A percentile compares a stretch with the other conserved stretches of the same genome.
Evolutionary conservation across 2,888 invertebrate genomes (phyloP).

Genomic region (Athrips mouffetella): DNA sequence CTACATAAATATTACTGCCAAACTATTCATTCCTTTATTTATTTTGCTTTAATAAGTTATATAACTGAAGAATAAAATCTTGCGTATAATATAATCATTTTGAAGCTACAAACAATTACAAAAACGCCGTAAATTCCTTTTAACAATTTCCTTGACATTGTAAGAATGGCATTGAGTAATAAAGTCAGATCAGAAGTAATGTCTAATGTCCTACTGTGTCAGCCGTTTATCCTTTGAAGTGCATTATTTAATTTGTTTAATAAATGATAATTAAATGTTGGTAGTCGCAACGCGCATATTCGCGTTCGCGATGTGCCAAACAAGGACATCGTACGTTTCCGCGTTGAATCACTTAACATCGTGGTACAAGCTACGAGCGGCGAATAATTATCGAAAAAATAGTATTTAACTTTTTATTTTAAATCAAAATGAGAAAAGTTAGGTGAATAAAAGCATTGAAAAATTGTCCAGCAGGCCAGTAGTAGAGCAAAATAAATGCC

Average conservation of each 20-base stretch:
- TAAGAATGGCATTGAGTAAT: not conserved
- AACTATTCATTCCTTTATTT: too few species aligned
- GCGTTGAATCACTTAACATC: slow-evolving; percentile 59
- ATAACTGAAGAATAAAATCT: not conserved
- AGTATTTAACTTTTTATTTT: too few species aligned
- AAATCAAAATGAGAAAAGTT: too few species aligned
- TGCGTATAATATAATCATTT: not conserved
- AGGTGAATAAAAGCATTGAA: too few species aligned
- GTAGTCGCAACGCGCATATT: slow-evolving; percentile 64
- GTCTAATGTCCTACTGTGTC: not conserved
- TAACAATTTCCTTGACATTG: not conserved
- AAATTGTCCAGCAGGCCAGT: too few species aligned
- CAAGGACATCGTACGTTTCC: slow-evolving; percentile 70
- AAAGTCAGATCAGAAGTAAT: not conserved
- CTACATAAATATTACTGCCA: too few species aligned
- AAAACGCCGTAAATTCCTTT: not conserved
- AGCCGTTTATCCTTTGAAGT: slow-evolving; percentile 38
- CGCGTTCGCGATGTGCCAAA: slow-evolving; percentile 66
- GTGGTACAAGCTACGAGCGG: slow-evolving; percentile 32
- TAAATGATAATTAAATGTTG: slow-evolving; percentile 62
- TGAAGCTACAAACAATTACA: not conserved
- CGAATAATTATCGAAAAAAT: slow-evolving; percentile 15
- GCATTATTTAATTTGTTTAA: slow-evolving; percentile 45
- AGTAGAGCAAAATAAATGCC: too few species aligned
- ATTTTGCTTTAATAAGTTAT: not conserved